Percentiles rank a stretch among this genome's conserved stretches.
phyloP scores from a whole-genome alignment of 1,140 invertebrate genomes.

The Bilobella aurantiaca region DNA sequence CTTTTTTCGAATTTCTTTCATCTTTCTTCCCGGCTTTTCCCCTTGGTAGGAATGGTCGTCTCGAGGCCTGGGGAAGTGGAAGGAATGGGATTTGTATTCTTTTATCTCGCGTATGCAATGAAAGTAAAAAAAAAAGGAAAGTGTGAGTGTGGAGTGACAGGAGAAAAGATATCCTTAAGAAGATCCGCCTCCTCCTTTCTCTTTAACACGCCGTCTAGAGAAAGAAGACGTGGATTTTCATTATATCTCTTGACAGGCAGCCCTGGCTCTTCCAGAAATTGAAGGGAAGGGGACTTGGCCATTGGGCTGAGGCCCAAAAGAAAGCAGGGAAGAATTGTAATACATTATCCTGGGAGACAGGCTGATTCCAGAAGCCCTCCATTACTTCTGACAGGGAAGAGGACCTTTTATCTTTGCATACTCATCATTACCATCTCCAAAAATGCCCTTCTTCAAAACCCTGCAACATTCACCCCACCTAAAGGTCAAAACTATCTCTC shows the following conservation, averaged over 20 bases:
- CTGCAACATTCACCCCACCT: constrained; percentile 7
- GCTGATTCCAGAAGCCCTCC: neutral
- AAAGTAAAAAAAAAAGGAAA: constrained; percentile 7
- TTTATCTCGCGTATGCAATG: constrained; percentile 29
- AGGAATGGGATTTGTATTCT: constrained; percentile 27
- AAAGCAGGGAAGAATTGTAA: constrained; percentile 6
- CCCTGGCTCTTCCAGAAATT: neutral
- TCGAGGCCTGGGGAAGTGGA: neutral
- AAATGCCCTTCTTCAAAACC: constrained; percentile 1
- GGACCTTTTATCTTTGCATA: constrained; percentile 32
- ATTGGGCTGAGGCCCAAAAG: constrained; percentile 8
- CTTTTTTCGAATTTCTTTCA: neutral
- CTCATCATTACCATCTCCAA: constrained; percentile 33
- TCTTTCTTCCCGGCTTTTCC: neutral
- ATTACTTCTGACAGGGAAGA: constrained; percentile 5
- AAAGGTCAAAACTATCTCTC: constrained; percentile 24
- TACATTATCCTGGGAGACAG: neutral
- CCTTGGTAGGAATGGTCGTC: too few species aligned
- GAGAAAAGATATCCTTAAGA: constrained; percentile 15
- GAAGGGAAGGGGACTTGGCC: neutral
- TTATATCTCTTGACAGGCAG: constrained; percentile 1
- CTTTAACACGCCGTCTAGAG: neutral
- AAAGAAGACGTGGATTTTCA: constrained; percentile 3
- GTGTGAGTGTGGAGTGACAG: constrained; percentile 21
- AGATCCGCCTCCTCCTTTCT: constrained; percentile 6